These are phyloP conservation scores for Garra rufa DNA, from an alignment of 2,113 vertebrate species.

Conservation along the genomic window DNA sequence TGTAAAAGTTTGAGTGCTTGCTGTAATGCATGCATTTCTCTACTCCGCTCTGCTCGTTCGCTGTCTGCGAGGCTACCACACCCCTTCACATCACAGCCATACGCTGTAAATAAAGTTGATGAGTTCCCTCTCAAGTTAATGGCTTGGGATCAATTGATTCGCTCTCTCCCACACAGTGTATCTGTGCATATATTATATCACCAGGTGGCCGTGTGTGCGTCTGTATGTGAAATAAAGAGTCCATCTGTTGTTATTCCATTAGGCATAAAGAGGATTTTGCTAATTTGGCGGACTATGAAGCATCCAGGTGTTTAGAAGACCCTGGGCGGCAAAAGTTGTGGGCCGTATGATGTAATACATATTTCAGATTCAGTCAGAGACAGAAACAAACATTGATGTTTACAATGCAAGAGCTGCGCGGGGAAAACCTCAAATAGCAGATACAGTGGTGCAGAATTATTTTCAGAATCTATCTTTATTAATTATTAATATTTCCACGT, in stretches of 20 bases:
- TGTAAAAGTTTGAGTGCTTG: neutral
- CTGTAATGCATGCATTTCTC: neutral
- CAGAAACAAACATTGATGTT: neutral
- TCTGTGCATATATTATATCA: conserved; percentile 10
- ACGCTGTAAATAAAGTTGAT: neutral
- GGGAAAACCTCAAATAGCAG: neutral
- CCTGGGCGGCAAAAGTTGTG: neutral
- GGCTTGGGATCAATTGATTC: neutral
- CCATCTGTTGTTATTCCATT: conserved; percentile 34
- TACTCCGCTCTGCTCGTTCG: neutral
- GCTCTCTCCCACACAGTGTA: neutral
- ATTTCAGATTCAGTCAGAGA: neutral
- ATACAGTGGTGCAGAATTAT: neutral
- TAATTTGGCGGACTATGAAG: neutral
- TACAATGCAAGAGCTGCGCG: neutral
- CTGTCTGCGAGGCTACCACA: neutral
- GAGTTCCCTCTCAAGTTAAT: conserved; percentile 6
- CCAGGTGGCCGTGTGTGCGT: conserved; percentile 7
- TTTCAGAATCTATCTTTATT: neutral
- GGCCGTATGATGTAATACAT: neutral
- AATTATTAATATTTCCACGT: neutral
- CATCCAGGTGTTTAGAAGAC: conserved; percentile 4
- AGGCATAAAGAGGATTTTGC: conserved; percentile 1
- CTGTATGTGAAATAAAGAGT: neutral
- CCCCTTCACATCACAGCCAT: neutral